Conservation (phyloP, 2,113 vertebrate genomes). For the Myrmophylax atrothorax region DNA sequence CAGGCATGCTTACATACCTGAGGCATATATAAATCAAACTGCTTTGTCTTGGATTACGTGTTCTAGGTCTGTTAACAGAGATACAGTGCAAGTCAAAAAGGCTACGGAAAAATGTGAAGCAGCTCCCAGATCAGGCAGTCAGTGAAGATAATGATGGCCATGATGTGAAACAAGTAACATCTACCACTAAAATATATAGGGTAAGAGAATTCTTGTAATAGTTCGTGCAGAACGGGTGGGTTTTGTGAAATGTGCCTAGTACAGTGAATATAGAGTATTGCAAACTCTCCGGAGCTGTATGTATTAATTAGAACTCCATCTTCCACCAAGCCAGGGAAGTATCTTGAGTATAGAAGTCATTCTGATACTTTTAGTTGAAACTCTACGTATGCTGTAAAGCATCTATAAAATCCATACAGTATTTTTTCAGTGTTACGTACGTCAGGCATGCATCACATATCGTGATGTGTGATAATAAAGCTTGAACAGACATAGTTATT, state of each 20-base stretch:
- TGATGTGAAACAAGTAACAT: slow-evolving; percentile 89
- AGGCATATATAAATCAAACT: neutral
- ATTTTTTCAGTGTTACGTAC: neutral
- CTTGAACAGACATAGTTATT: neutral
- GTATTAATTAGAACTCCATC: neutral
- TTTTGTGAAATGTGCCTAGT: neutral
- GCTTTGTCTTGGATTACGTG: neutral
- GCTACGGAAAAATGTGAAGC: slow-evolving; percentile 88
- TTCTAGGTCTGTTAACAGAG: slow-evolving; percentile 93
- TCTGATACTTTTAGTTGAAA: neutral
- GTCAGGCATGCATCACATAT: neutral
- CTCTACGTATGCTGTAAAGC: neutral
- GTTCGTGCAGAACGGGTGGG: neutral
- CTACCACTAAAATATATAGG: slow-evolving; percentile 88
- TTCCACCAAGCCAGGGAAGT: neutral
- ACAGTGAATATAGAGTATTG: neutral
- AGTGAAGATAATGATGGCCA: slow-evolving; percentile 81
- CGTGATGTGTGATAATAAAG: neutral
- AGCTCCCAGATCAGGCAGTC: slow-evolving; percentile 73
- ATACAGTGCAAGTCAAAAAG: slow-evolving; percentile 98
- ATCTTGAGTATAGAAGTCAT: neutral
- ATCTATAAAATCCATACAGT: neutral
- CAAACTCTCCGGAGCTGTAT: neutral
- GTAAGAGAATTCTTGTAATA: slow-evolving; percentile 71
- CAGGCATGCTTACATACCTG: neutral